Base-by-base conservation (phyloP, 2,888 invertebrate genomes). In the Calameuta idolon region DNA sequence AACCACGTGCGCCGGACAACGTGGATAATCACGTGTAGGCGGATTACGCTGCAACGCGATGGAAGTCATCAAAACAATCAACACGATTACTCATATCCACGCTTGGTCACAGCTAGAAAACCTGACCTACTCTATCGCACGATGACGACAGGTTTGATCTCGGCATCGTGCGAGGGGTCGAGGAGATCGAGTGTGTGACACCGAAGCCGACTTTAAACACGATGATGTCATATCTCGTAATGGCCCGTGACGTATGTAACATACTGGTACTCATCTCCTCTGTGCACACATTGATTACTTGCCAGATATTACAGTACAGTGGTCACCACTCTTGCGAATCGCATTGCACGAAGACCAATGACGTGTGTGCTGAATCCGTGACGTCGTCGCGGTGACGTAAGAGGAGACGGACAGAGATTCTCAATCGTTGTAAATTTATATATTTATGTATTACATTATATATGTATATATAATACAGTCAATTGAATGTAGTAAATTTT, bases 221-320 rank as follows among this genome's bases (percentile, higher is more conserved):
- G 80, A 80, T 85, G 86, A 86, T 86, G 86, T 85, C 86, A 86
- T 81, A 71, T 71, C 35, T 82, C 78, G 80, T 84, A 85, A 84
- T 85, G 82, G 82, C 23, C 81, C 82, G 81, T 85, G 84, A 85
- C 85, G 85, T 69, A 74, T 55, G 55, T 23, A 23, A 55, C 55
- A 73, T 12, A 40, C 33, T 71, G 31, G 71, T 71, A 33, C 71
- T 31, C 33, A 9, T 31, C 31, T 23, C 33, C 12, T 71, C 31
- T 0, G 31, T 71, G 9, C 31, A 34, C 55, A 33, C 71, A 71
- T 71, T 71, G 71, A 71, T 31, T 71, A 31, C 71, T 71, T 34
- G 71, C 12, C 71, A 71, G 71, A 71, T 71, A 71, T 71, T 71
- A 71, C 71, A 55, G 23, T 55, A 55, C 55, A 23, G 55, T 23